These are phyloP conservation scores for Lasioglossum malachurum DNA, from an alignment of 2,888 invertebrate genomes.

Conservation along the genomic window DNA sequence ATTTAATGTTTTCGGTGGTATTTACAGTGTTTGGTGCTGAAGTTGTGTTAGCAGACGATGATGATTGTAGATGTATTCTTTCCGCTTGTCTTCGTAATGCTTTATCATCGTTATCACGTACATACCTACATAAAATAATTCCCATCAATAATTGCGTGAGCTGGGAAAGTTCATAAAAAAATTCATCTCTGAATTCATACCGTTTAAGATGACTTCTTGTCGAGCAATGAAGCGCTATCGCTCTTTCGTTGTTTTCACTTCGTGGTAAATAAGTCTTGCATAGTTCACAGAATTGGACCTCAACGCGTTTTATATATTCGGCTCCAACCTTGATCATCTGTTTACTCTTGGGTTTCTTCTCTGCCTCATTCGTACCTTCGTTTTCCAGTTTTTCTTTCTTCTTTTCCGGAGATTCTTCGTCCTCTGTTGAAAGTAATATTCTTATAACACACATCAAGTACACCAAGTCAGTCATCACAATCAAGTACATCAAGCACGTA, in stretches of 20 bases:
- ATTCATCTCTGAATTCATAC: slow-evolving; percentile 57
- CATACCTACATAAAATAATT: slow-evolving; percentile 85
- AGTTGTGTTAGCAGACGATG: slow-evolving; percentile 73
- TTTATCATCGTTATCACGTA: slow-evolving; percentile 91
- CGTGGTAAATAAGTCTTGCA: slow-evolving; percentile 91
- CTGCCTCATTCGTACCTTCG: slow-evolving; percentile 78
- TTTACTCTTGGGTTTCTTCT: slow-evolving; percentile 87
- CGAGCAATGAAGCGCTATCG: slow-evolving; percentile 90
- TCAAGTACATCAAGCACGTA: slow-evolving; percentile 77
- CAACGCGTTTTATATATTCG: slow-evolving; percentile 91
- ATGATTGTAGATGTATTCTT: slow-evolving; percentile 86
- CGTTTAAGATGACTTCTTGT: slow-evolving; percentile 91
- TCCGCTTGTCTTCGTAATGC: slow-evolving; percentile 90
- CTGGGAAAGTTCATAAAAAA: background rate
- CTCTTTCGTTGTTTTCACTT: slow-evolving; percentile 87
- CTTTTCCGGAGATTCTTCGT: slow-evolving; percentile 87
- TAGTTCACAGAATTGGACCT: slow-evolving; percentile 92
- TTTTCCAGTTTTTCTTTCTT: slow-evolving; percentile 85
- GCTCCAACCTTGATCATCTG: slow-evolving; percentile 91
- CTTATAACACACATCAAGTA: slow-evolving; percentile 11
- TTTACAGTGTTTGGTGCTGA: slow-evolving; percentile 67
- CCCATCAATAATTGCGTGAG: background rate
- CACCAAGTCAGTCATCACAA: too few relatives aligned
- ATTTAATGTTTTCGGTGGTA: slow-evolving; percentile 68
- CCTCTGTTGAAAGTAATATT: slow-evolving; percentile 79